Evolutionary conservation across 2,797 vertebrate genomes (phyloP), one percentile per base, ranked within the genome.

Genomic region (Characodon lateralis): DNA sequence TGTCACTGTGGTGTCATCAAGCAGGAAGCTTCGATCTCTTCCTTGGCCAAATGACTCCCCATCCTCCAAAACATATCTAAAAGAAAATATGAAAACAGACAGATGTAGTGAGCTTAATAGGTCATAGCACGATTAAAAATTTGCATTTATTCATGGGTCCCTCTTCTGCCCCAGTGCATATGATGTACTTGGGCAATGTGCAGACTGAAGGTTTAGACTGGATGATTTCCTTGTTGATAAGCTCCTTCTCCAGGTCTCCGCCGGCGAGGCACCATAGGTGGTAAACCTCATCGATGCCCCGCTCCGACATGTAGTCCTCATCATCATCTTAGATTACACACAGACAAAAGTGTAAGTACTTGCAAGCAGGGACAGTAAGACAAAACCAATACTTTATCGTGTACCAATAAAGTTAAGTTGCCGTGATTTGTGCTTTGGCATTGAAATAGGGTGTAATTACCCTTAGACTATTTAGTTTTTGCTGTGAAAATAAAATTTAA

Each of bases 231-330:
- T 99, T 98, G 92, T 97, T 98, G 89, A 96, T 96, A 80, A 99
- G 96, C 79, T 99, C 98, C 91, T 99, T 99, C 91, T 99, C 98
- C 88, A 99, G 92, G 93, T 99, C 98, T 85, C 98, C 98, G 79
- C 98, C 98, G 31, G 98, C 98, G 89, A 99, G 94, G 93, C 98
- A 99, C 98, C 98, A 99, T 81, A 99, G 96, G 90, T 99, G 95
- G 95, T 99, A 98, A 48, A 99, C 97, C 89, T 99, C 98, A 86
- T 99, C 96, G 85, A 99, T 96, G 83, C 96, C 96, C 84, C 98
- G 95, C 94, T 99, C 98, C 1, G 96, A 93, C 87, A 99, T 91
- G 89, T 96, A 97, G 92, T 98, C 96, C 31, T 96, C 95, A 83
- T 94, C 95, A 77, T 97, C 96, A 84, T 93, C 93, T 95, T 75